These are phyloP conservation scores for Symphodus melops DNA, from an alignment of 2,113 vertebrate species.

Conservation along the genomic window DNA sequence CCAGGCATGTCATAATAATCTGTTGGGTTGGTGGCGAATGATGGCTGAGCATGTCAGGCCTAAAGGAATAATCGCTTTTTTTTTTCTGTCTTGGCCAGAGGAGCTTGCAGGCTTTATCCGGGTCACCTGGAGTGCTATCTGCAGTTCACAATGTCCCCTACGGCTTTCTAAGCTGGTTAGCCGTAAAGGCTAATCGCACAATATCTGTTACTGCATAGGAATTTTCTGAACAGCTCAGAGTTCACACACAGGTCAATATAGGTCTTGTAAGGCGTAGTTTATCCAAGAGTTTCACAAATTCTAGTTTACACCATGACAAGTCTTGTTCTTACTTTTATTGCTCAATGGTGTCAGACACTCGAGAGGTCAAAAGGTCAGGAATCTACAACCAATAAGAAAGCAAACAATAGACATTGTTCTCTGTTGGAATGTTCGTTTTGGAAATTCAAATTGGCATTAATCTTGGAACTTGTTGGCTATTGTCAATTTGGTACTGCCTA, in stretches of 20 bases:
- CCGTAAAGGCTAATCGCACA: background rate
- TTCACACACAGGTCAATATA: background rate
- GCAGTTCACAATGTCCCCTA: background rate
- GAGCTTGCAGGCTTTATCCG: background rate
- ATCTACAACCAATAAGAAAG: too few species aligned
- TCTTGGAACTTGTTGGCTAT: too few species aligned
- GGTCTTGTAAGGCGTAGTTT: background rate
- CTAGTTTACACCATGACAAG: background rate
- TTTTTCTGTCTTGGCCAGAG: background rate
- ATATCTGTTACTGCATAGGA: background rate
- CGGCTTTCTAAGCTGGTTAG: background rate
- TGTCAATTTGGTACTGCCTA: too few species aligned
- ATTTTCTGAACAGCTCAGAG: background rate
- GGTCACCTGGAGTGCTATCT: background rate
- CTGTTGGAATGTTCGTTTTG: too few species aligned
- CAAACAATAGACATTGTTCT: too few species aligned
- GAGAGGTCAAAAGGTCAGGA: too few species aligned
- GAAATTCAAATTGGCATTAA: too few species aligned
- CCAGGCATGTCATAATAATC: background rate
- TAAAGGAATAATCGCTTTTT: background rate
- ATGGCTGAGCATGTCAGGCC: background rate
- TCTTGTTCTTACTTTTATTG: background rate
- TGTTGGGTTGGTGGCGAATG: background rate
- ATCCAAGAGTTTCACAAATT: background rate
- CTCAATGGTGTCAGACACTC: too few species aligned